phyloP scores from a whole-genome alignment of 1,140 invertebrate genomes.

The Glomeris maerens region DNA sequence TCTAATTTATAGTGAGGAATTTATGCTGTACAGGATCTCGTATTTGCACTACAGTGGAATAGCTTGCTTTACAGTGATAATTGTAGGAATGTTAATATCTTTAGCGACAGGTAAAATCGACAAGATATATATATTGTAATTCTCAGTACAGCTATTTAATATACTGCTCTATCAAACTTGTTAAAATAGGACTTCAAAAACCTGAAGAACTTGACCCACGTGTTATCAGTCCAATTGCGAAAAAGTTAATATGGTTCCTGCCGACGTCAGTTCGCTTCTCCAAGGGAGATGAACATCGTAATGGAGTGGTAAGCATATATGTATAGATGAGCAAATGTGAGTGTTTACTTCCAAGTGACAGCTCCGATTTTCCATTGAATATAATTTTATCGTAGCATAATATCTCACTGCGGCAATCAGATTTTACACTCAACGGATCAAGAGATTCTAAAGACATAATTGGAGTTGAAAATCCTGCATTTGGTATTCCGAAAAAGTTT shows the following conservation, averaged over 20 bases:
- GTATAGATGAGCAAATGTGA: too few species aligned
- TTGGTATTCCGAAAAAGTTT: too few species aligned
- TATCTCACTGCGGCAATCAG: too few species aligned
- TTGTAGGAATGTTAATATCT: conserved; percentile 27
- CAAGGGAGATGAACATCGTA: too few species aligned
- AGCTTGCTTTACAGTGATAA: conserved; percentile 19
- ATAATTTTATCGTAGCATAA: too few species aligned
- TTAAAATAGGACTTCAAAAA: background rate
- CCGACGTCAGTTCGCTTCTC: too few species aligned
- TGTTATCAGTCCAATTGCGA: background rate
- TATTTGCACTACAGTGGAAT: conserved; percentile 29
- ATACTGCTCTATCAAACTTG: background rate
- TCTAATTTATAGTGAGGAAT: conserved; percentile 10
- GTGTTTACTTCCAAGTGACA: too few species aligned
- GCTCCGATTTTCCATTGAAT: too few species aligned
- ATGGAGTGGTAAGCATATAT: too few species aligned
- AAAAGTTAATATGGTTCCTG: background rate
- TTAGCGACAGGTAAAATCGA: conserved; percentile 22
- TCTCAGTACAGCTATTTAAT: background rate
- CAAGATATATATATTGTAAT: background rate
- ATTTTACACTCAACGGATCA: too few species aligned
- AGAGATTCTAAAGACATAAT: too few species aligned
- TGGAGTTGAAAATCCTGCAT: too few species aligned
- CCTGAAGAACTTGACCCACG: background rate
- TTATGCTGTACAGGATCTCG: conserved; percentile 25